These are phyloP conservation scores for Pangasius sanitwongsei DNA, from an alignment of 2,797 vertebrate genomes.

Conservation along the genomic window DNA sequence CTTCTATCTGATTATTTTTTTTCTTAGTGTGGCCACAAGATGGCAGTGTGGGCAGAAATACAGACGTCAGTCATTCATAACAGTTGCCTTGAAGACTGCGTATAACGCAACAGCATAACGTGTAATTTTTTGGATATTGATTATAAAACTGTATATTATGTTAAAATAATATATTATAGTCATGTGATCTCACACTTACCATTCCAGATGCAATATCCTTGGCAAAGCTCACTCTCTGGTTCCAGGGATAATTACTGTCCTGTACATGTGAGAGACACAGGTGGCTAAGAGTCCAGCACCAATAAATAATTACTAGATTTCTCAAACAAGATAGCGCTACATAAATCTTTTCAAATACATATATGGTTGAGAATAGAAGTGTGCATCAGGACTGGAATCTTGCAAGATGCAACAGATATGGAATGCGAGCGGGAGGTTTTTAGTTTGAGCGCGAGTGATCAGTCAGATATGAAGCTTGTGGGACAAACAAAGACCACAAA, in stretches of 20 bases:
- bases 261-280: constrained; percentile 62
- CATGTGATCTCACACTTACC: constrained; percentile 74
- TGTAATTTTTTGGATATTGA: constrained; percentile 6
- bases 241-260: constrained; percentile 94
- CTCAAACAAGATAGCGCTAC: background rate
- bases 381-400: background rate
- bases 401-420: background rate
- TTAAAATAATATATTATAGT: background rate
- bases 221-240: constrained; percentile 91
- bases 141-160: background rate
- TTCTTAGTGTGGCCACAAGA: constrained; percentile 61
- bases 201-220: constrained; percentile 95
- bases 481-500: background rate
- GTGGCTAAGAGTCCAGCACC: background rate
- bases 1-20: background rate
- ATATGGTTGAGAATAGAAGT: background rate
- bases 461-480: background rate
- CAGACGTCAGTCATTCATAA: background rate
- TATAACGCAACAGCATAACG: background rate
- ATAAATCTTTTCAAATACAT: background rate
- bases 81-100: too few relatives aligned
- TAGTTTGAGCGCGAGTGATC: background rate
- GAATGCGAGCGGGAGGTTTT: background rate
- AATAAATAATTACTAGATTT: background rate
- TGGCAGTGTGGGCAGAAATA: constrained; percentile 50